Evolutionary conservation across 2,113 vertebrate genomes (phyloP).

Genomic region (Uria aalge): DNA sequence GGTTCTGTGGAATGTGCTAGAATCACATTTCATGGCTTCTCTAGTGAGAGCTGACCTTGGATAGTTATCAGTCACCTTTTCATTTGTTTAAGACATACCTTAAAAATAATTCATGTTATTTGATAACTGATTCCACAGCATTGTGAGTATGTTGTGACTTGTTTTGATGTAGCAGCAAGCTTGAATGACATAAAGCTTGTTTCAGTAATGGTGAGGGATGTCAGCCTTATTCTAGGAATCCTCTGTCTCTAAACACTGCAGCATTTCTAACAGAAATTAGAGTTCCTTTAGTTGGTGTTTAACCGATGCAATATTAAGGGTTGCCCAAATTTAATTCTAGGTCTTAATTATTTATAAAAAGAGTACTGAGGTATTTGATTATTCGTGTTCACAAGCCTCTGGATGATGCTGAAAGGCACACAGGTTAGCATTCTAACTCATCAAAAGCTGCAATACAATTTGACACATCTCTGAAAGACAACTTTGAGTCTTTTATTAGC

Average conservation of each 20-base stretch:
- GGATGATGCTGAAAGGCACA: neutral
- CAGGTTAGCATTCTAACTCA: neutral
- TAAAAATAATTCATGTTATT: neutral
- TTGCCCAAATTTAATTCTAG: neutral
- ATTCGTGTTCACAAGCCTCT: neutral
- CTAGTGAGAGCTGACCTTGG: neutral
- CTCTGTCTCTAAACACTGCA: neutral
- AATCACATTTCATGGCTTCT: neutral
- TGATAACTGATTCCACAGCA: neutral
- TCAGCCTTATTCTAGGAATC: neutral
- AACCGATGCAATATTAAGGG: neutral
- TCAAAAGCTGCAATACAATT: neutral
- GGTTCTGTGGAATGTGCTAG: neutral
- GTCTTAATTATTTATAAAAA: neutral
- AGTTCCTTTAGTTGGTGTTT: neutral
- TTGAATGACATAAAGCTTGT: neutral
- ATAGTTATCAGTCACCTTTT: neutral
- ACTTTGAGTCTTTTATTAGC: neutral
- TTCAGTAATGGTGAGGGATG: neutral
- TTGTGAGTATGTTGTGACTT: neutral
- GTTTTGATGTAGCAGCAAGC: neutral
- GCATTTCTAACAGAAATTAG: neutral
- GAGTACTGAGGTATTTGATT: neutral
- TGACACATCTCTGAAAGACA: neutral
- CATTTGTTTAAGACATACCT: neutral